Percentiles rank a stretch among this genome's conserved stretches.
These are phyloP conservation scores for Siphamia tubifer DNA, from an alignment of 2,113 vertebrate genomes.

Conservation along the genomic window DNA sequence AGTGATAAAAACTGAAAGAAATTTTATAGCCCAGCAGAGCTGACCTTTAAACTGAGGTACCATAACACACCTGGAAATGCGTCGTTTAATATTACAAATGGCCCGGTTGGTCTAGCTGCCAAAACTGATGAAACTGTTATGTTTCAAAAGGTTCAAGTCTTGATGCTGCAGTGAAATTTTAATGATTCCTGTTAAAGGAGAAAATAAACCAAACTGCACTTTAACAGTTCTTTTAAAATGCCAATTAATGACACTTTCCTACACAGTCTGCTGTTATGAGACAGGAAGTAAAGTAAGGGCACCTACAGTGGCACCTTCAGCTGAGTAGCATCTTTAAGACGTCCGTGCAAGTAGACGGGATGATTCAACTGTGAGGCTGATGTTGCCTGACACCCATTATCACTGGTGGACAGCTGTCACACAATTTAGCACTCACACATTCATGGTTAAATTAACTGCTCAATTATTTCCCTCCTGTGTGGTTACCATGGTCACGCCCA, in stretches of 20 bases:
- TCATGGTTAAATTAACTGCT: background rate
- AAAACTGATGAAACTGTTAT: background rate
- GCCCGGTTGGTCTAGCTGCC: background rate
- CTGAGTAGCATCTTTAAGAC: conserved; percentile 18
- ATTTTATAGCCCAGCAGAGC: background rate
- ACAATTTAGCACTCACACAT: background rate
- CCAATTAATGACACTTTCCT: no score
- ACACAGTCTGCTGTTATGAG: background rate
- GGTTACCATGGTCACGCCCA: conserved; percentile 2
- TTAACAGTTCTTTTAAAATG: no score
- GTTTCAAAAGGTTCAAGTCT: background rate
- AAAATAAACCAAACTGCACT: no score
- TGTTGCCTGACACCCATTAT: conserved; percentile 33
- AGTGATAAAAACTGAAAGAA: conserved; percentile 24
- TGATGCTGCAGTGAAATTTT: background rate
- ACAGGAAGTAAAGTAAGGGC: conserved; percentile 12
- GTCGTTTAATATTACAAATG: background rate
- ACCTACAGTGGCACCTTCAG: conserved; percentile 12
- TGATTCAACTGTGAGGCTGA: background rate
- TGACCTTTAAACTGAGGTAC: conserved; percentile 19
- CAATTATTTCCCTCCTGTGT: background rate
- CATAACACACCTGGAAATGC: conserved; percentile 25
- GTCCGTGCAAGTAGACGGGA: background rate
- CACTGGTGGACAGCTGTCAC: conserved; percentile 42
- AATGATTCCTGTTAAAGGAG: no score